These are phyloP conservation scores for Lepidurus arcticus DNA, from an alignment of 1,140 invertebrate genomes.

Conservation along the genomic window DNA sequence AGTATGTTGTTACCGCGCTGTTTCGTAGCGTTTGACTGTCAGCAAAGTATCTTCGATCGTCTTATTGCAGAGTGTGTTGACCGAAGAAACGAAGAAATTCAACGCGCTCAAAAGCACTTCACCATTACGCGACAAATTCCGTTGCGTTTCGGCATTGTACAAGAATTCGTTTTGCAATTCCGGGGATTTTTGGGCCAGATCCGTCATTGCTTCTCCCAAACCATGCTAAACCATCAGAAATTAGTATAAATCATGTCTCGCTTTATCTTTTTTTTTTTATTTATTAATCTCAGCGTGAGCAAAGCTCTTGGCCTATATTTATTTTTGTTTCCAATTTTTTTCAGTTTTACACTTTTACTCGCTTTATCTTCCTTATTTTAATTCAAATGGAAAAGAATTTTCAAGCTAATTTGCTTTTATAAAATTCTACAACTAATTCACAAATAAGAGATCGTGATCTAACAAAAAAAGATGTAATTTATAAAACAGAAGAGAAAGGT, in stretches of 20 bases:
- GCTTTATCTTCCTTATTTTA: no score
- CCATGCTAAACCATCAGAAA: slow-evolving; percentile 53
- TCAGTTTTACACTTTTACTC: no score
- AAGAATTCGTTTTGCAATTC: slow-evolving; percentile 91
- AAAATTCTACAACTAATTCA: not conserved
- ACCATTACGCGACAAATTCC: slow-evolving; percentile 87
- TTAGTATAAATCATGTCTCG: not conserved
- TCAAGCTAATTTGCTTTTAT: not conserved
- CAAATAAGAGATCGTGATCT: not conserved
- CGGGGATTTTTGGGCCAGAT: slow-evolving; percentile 87
- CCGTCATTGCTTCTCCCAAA: slow-evolving; percentile 86
- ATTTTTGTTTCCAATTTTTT: no score
- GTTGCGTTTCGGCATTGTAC: slow-evolving; percentile 91
- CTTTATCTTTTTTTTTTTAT: no score
- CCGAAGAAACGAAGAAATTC: slow-evolving; percentile 92
- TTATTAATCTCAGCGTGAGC: no score
- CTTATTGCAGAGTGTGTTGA: slow-evolving; percentile 92
- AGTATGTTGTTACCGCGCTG: slow-evolving; percentile 59
- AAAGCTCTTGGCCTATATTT: no score
- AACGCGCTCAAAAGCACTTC: slow-evolving; percentile 84
- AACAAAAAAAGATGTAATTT: slow-evolving; percentile 23
- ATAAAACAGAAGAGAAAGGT: not conserved
- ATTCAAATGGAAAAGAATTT: not conserved
- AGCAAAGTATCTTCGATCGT: slow-evolving; percentile 94
- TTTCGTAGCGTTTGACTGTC: slow-evolving; percentile 88